Evolutionary conservation across 2,113 vertebrate species (phyloP), one percentile per base, ranked within the genome.

Genomic region (Anolis carolinensis): DNA sequence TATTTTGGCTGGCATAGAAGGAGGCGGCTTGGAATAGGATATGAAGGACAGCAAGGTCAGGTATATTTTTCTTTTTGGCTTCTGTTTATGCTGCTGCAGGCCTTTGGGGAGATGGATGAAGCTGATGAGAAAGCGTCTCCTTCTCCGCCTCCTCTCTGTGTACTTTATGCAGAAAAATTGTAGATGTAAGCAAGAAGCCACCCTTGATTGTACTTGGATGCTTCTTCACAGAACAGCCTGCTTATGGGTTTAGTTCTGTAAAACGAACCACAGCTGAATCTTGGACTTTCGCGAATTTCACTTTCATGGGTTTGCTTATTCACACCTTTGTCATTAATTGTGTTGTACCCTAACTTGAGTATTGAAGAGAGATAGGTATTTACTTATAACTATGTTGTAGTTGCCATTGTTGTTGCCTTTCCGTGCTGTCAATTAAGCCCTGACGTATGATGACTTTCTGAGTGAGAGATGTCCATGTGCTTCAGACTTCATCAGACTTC

Each of bases 1-100:
- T 87, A 79, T 72, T 84, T 89, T 88, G 85, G 81, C 81, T 92
- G 89, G 87, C 86, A 91, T 34, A 63, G 89, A 86, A 90, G 55
- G 80, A 85, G 89, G 76, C 62, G 27, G 52, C 92, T 91, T 82
- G 1, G 34, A 72, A 82, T 9, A 75, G 68, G 50, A 86, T 59
- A 72, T 85, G 91, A 82, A 90, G 88, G 89, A 90, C 84, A 85
- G 68, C 67, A 77, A 93, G 88, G 48, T 81, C 87, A 36, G 71
- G 32, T 52, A 32, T 59, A 62, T 20, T 91, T 0, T 0, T 30
- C 25, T 39, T 90, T 85, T 20, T 36, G 71, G 30, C n/a, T 91
- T 27, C 27, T 59, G 6, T 14, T 70, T 71, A 27, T 20, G 65
- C 71, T 23, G 3, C 44, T 84, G 7, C 25, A 87, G 67, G n/a